phyloP scores from a whole-genome alignment of 1,140 invertebrate species.

The Eumeta japonica region DNA sequence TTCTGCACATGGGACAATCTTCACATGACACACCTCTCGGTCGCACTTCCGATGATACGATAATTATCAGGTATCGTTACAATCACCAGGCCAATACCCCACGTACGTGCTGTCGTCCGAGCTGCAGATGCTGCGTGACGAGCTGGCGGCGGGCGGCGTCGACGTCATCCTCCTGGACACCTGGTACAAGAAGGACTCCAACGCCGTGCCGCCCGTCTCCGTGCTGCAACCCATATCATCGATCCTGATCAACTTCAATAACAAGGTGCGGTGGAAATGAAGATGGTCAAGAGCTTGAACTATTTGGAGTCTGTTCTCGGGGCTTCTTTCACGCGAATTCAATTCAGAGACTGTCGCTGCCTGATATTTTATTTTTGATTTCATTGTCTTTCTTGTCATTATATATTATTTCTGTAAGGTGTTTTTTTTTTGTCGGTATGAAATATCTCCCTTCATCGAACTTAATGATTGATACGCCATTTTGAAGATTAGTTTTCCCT shows the following conservation, averaged over 20 bases:
- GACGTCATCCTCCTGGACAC: conserved; percentile 84
- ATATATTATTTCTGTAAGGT: too few relatives aligned
- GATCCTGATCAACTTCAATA: conserved; percentile 96
- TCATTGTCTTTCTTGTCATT: background rate
- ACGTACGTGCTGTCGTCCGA: conserved; percentile 93
- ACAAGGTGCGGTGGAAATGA: conserved; percentile 92
- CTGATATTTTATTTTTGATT: too few relatives aligned
- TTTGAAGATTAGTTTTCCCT: too few relatives aligned
- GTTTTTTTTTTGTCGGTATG: too few relatives aligned
- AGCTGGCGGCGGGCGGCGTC: conserved; percentile 72
- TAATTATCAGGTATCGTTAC: background rate
- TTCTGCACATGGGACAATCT: background rate
- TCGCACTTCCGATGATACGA: background rate
- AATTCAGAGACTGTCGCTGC: too few relatives aligned
- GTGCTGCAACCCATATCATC: conserved; percentile 96
- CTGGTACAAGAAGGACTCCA: conserved; percentile 97
- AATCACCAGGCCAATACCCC: conserved; percentile 78
- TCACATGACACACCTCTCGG: background rate
- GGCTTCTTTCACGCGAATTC: too few relatives aligned
- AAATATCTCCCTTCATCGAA: too few relatives aligned
- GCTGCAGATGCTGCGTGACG: conserved; percentile 82
- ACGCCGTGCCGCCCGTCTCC: conserved; percentile 90
- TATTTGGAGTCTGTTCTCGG: too few relatives aligned
- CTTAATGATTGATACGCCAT: too few relatives aligned
- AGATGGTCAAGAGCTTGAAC: too few relatives aligned